Percentiles rank a stretch among this genome's conserved stretches.
These are phyloP conservation scores for Dryoscopus gambensis DNA, from an alignment of 2,113 vertebrate species.

Conservation along the genomic window DNA sequence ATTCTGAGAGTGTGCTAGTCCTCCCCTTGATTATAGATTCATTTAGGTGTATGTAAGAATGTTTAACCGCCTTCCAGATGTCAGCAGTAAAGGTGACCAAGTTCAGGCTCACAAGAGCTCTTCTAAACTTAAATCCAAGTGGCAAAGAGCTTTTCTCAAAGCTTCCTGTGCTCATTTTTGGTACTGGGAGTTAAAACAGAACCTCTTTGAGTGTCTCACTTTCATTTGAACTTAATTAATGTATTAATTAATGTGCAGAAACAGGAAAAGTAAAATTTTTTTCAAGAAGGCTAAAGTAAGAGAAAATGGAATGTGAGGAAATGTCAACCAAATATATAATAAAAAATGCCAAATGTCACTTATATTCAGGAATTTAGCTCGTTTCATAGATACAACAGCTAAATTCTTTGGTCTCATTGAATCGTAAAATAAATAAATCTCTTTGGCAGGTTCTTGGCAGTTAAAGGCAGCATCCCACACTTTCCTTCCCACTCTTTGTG, in stretches of 20 bases:
- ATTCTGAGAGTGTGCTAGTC: not conserved
- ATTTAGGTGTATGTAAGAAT: not conserved
- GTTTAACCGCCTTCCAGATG: not conserved
- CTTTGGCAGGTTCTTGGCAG: not conserved
- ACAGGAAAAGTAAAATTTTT: not conserved
- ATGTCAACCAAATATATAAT: not conserved
- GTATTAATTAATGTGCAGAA: not conserved
- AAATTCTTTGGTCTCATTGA: not conserved
- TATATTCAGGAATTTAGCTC: not conserved
- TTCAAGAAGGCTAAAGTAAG: not conserved
- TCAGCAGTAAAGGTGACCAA: not conserved
- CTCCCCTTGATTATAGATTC: not conserved
- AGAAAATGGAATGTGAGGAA: not conserved
- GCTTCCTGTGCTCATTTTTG: not conserved
- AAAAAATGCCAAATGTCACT: not conserved
- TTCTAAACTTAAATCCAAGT: not conserved
- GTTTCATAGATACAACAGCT: not conserved
- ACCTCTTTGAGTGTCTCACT: not conserved
- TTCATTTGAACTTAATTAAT: not conserved
- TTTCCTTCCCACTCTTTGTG: not conserved
- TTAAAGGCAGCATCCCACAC: not conserved
- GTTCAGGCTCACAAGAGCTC: not conserved
- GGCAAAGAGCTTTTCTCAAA: not conserved
- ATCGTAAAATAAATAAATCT: not conserved
- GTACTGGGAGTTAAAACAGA: not conserved